Conservation (phyloP, 2,888 invertebrate genomes). For the Allacma fusca region DNA sequence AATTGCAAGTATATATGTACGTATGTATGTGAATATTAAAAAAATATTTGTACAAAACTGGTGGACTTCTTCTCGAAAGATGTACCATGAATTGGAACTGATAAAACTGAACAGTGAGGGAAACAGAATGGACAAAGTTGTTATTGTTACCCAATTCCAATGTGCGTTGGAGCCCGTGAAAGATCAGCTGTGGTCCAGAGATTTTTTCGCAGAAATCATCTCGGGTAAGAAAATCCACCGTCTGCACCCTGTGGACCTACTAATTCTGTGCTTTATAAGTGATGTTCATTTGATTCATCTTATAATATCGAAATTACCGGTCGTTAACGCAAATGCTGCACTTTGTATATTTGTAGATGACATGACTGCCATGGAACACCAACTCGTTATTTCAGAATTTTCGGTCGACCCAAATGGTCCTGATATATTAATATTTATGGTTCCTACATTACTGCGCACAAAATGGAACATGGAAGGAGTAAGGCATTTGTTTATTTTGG, state of each 20-base stretch:
- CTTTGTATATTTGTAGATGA: conserved; percentile 2
- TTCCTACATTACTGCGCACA: background rate
- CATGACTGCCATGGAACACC: background rate
- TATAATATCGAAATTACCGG: background rate
- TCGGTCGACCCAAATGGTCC: background rate
- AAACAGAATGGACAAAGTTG: background rate
- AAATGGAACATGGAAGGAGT: background rate
- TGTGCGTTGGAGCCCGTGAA: background rate
- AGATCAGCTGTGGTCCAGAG: background rate
- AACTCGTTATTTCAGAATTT: background rate
- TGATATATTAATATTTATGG: background rate
- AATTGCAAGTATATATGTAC: too few species aligned
- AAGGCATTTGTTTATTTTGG: background rate
- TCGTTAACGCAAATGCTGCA: too few species aligned
- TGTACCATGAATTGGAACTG: background rate
- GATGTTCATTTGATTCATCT: background rate
- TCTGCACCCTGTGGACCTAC: too few species aligned
- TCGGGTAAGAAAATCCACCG: background rate
- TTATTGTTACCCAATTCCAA: background rate
- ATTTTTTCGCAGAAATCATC: background rate
- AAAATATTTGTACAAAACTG: too few species aligned
- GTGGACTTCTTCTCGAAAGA: background rate
- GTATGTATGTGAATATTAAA: too few species aligned
- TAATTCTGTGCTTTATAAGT: too few species aligned
- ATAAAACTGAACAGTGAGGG: background rate